These are phyloP conservation scores for Hepsetus odoe DNA, from an alignment of 2,113 vertebrate genomes.

Conservation along the genomic window DNA sequence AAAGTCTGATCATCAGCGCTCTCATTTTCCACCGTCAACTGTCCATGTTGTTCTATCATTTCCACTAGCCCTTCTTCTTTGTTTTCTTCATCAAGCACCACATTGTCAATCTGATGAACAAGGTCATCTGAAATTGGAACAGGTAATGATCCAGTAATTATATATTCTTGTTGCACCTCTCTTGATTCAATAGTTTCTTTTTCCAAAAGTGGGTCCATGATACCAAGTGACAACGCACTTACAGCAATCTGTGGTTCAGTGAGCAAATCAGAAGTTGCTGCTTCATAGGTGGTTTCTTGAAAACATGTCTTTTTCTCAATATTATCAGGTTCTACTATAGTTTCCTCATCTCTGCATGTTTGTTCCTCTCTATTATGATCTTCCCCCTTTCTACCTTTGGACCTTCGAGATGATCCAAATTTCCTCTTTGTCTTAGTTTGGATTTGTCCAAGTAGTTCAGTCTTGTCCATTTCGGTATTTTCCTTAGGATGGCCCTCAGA, in stretches of 20 bases:
- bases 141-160: not conserved
- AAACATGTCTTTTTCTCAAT: not conserved
- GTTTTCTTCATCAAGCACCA: not conserved
- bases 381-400: not conserved
- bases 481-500: not conserved
- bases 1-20: not conserved
- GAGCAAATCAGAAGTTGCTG: not conserved
- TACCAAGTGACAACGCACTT: not conserved
- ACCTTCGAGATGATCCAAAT: constrained; percentile 4
- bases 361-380: not conserved
- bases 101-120: not conserved
- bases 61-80: not conserved
- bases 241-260: not conserved
- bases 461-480: not conserved
- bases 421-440: constrained; percentile 28
- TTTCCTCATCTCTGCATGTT: not conserved
- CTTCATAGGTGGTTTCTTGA: not conserved
- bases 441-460: not conserved
- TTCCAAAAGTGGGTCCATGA: not conserved
- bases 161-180: not conserved
- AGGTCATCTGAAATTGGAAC: not conserved
- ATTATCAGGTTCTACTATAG: not conserved
- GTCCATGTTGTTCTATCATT: not conserved
- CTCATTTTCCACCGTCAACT: not conserved
- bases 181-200: not conserved